phyloP scores from a whole-genome alignment of 2,888 invertebrate genomes.

The Yponomeuta sedellus region DNA sequence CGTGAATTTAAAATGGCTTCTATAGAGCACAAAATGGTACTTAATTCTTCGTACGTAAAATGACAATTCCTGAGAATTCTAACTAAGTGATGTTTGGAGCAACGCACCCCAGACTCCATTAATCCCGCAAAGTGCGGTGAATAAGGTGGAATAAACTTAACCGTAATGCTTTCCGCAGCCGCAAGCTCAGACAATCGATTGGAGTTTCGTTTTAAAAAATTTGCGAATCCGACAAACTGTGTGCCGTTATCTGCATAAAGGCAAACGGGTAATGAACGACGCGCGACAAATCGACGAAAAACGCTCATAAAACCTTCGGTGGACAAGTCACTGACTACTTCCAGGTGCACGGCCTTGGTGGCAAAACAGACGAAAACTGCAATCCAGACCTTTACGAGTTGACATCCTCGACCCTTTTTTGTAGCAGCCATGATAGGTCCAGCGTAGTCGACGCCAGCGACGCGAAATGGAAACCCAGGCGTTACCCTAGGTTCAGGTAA shows the following conservation, averaged over 20 bases:
- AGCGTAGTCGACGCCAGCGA: slow-evolving; percentile 4
- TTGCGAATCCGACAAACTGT: neutral
- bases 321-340: neutral
- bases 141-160: neutral
- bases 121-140: slow-evolving; percentile 14
- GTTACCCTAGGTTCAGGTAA: neutral
- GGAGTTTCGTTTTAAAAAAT: neutral
- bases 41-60: slow-evolving; percentile 24
- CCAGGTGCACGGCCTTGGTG: slow-evolving; percentile 8
- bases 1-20: slow-evolving; percentile 25
- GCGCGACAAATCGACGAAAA: slow-evolving; percentile 1
- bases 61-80: slow-evolving; percentile 21
- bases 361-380: slow-evolving; percentile 6
- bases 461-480: neutral
- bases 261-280: neutral
- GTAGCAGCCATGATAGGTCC: neutral
- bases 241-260: neutral
- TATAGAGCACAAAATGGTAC: slow-evolving; percentile 22
- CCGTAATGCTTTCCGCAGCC: neutral
- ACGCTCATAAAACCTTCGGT: neutral
- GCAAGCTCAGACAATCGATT: too few relatives aligned
- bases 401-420: neutral
- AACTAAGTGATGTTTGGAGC: neutral
- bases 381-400: neutral
- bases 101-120: slow-evolving; percentile 20